Conservation (phyloP, 2,888 invertebrate genomes). For the Drosophila antonietae region DNA sequence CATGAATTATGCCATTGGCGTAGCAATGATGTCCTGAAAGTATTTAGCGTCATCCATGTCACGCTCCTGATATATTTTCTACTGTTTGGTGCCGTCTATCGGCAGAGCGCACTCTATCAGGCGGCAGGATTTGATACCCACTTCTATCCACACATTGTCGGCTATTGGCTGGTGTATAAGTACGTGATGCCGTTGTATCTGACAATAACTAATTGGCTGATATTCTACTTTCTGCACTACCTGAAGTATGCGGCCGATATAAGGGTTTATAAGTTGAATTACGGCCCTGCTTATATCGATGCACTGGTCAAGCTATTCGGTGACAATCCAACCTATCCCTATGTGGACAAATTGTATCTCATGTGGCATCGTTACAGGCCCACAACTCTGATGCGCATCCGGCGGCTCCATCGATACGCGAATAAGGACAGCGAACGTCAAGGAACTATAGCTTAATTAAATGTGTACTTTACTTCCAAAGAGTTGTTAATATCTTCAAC, state of each 20-base stretch:
- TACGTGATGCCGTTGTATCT: slow-evolving; percentile 55
- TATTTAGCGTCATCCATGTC: slow-evolving; percentile 26
- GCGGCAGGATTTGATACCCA: slow-evolving; percentile 53
- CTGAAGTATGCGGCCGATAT: slow-evolving; percentile 56
- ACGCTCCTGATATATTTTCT: slow-evolving; percentile 48
- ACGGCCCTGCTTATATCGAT: not conserved
- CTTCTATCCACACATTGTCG: slow-evolving; percentile 45
- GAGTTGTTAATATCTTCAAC: not conserved
- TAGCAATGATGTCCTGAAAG: not conserved
- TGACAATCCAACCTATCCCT: slow-evolving; percentile 51
- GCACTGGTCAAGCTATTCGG: slow-evolving; percentile 54
- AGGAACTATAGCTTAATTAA: rapidly evolving
- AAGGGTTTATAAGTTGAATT: slow-evolving; percentile 29
- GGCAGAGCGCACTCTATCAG: slow-evolving; percentile 17
- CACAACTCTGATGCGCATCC: slow-evolving; percentile 37
- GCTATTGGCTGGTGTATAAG: slow-evolving; percentile 67
- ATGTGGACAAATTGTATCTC: slow-evolving; percentile 46
- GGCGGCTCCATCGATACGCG: not conserved
- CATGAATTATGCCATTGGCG: slow-evolving; percentile 59
- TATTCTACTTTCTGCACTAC: slow-evolving; percentile 44
- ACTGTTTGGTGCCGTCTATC: slow-evolving; percentile 43
- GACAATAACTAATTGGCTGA: slow-evolving; percentile 49
- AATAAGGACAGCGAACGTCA: not conserved
- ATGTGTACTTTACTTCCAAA: not conserved
- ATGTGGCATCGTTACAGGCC: slow-evolving; percentile 57